Base-by-base conservation (phyloP, 2,797 vertebrate genomes). In the Streptopelia turtur region DNA sequence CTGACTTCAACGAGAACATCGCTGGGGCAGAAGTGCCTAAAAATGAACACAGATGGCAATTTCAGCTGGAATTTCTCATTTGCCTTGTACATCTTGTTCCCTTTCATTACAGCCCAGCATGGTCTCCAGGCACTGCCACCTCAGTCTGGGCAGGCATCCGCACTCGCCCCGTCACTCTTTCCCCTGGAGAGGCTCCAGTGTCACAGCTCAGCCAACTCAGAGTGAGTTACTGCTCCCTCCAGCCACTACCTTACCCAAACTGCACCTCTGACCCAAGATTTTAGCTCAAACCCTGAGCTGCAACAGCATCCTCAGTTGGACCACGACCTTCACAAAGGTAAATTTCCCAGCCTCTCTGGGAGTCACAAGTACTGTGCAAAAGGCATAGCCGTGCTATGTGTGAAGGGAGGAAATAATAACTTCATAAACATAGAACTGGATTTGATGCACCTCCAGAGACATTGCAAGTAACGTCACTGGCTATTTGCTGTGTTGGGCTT, bases 121-220 rank as follows among this genome's bases (percentile, higher is more conserved):
- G 39, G 8, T 24, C 39, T 24, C 39, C 74, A 63, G 39, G 53
- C 49, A 33, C 21, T 28, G 28, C 15, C 52, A 43, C 16, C 45
- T 11, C 5, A 1, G 18, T 17, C 23, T 0, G 1, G 33, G 16
- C 39, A 22, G 53, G 7, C 10, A 56, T 6, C 24, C 18, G 21
- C 0, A 0, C 31, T 22, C 57, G 11, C 7, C 24, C n/a, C 56
- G 66, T 64, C 65, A 15, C 4, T 39, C 9, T 15, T n/a, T 63
- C 8, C 39, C 27, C 14, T 21, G n/a, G 22, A 43, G 35, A 37
- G 23, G 52, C 43, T 82, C 53, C 55, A 35, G 18, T 22, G 31
- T 31, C 45, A n/a, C 50, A 74, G 71, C 52, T 69, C 59, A 52
- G 82, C 16, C 0, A 1, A 2, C 28, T 59, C 17, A 57, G 56